Conservation (phyloP, 2,113 vertebrate genomes). For the Anhinga rufa region DNA sequence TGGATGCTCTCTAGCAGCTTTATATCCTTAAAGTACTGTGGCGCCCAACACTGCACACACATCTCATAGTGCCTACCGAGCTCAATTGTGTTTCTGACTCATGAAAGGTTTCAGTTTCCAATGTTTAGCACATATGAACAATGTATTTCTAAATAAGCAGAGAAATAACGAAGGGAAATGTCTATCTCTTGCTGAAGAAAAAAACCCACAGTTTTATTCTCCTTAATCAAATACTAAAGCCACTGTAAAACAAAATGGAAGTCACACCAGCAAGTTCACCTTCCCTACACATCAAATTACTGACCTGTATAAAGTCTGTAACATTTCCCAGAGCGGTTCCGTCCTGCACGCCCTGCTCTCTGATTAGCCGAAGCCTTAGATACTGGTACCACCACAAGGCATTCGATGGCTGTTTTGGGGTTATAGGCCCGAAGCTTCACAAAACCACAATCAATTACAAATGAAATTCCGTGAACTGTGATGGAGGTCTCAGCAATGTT, state of each 20-base stretch:
- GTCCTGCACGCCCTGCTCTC: constrained; percentile 89
- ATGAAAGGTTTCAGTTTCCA: background rate
- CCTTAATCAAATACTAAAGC: background rate
- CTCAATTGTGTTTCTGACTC: background rate
- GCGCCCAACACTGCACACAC: too few relatives aligned
- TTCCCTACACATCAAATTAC: background rate
- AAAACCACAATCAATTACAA: constrained; percentile 96
- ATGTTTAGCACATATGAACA: background rate
- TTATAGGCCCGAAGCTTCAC: constrained; percentile 96
- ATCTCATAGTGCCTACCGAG: background rate
- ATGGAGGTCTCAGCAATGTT: constrained; percentile 97
- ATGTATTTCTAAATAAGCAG: background rate
- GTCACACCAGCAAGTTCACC: background rate
- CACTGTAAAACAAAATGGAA: background rate
- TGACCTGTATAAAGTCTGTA: constrained; percentile 93
- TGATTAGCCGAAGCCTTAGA: constrained; percentile 95
- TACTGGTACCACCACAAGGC: constrained; percentile 91
- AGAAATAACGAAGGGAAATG: background rate
- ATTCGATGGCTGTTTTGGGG: constrained; percentile 89
- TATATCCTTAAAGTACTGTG: too few relatives aligned
- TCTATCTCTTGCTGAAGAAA: background rate
- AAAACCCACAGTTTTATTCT: background rate
- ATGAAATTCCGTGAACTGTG: constrained; percentile 88
- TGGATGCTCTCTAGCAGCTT: too few relatives aligned
- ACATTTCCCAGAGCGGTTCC: constrained; percentile 91